phyloP scores from a whole-genome alignment of 2,888 invertebrate species.

The Carpatolechia fugitivella region DNA sequence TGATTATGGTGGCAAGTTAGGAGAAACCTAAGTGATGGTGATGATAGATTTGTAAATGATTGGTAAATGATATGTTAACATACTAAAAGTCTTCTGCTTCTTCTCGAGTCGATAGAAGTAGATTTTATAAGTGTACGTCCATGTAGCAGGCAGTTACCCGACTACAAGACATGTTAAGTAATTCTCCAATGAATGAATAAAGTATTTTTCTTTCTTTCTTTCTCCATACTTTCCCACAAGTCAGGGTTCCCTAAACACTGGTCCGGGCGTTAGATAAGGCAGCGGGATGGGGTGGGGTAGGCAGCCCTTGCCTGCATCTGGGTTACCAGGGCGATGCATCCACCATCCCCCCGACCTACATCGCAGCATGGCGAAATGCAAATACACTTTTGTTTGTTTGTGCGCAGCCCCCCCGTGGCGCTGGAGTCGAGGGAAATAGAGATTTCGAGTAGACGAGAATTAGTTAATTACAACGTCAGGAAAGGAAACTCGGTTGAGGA shows the following conservation, averaged over 20 bases:
- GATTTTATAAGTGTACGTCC: no score
- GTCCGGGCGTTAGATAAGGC: constrained; percentile 24
- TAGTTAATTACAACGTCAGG: constrained; percentile 9
- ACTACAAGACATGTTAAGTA: no score
- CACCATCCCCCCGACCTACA: constrained; percentile 53
- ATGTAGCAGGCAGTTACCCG: no score
- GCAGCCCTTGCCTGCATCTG: constrained; percentile 44
- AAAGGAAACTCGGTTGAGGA: not conserved
- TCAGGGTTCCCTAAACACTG: not conserved
- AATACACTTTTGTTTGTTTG: constrained; percentile 37
- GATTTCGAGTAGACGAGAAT: constrained; percentile 11
- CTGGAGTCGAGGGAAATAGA: not conserved
- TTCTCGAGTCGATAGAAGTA: no score
- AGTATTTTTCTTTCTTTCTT: no score
- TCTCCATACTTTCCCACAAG: no score
- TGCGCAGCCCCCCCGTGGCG: not conserved
- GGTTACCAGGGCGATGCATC: constrained; percentile 68
- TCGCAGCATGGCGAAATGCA: constrained; percentile 37
- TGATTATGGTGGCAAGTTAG: no score
- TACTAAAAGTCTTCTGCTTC: no score
- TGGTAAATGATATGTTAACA: no score
- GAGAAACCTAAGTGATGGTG: no score
- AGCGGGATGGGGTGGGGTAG: constrained; percentile 32
- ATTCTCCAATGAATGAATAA: no score
- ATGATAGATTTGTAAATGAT: no score